Evolutionary conservation across 2,797 vertebrate species (phyloP).

Genomic region (Pseudochromis fuscus): DNA sequence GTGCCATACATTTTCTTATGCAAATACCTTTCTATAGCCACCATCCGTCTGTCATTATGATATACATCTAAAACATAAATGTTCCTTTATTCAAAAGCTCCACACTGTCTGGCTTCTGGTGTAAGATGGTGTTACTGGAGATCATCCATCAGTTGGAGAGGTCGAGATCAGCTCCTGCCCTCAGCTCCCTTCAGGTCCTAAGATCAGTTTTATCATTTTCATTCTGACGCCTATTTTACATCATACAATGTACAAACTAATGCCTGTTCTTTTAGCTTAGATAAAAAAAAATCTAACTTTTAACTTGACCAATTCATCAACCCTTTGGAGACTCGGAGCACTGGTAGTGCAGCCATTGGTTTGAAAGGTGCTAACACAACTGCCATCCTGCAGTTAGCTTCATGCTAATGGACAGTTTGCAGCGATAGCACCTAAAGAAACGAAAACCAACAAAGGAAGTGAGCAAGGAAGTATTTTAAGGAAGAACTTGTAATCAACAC

Average conservation of each 20-base stretch:
- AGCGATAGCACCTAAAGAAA: no score
- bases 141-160: constrained; percentile 1
- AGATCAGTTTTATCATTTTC: constrained; percentile 2
- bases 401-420: no score
- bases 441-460: no score
- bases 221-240: constrained; percentile 10
- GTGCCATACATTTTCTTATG: not conserved
- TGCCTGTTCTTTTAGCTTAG: not conserved
- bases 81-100: no score
- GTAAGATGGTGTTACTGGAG: not conserved
- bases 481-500: no score
- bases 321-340: not conserved
- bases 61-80: not conserved
- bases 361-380: no score
- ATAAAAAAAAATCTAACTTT: not conserved
- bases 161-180: no score
- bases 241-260: not conserved
- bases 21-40: not conserved
- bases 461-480: no score
- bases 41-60: no score
- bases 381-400: no score
- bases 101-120: constrained; percentile 13
- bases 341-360: no score
- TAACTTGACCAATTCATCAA: not conserved
- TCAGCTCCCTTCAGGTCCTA: constrained; percentile 2